Evolutionary conservation across 2,797 vertebrate genomes (phyloP).

Genomic region (Leptatherina wallacei): DNA sequence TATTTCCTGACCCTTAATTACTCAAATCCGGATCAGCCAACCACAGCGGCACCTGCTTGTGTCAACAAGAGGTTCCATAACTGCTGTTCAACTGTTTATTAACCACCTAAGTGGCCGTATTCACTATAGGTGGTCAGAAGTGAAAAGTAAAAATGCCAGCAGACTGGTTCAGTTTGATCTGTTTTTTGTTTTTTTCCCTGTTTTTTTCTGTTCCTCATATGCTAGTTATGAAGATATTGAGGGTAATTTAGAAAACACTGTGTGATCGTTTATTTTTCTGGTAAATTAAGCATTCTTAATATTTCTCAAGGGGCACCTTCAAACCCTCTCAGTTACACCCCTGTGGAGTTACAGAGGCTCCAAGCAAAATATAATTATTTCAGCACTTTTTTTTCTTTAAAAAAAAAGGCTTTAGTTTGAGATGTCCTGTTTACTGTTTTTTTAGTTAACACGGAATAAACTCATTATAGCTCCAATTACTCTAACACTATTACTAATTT

Average conservation of each 20-base stretch:
- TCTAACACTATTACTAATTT: neutral
- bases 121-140: neutral
- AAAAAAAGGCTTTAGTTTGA: constrained; percentile 25
- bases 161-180: neutral
- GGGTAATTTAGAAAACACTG: constrained; percentile 24
- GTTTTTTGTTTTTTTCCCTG: neutral
- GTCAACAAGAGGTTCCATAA: constrained; percentile 33
- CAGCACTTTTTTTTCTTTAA: constrained; percentile 27
- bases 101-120: constrained; percentile 10
- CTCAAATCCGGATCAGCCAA: constrained; percentile 31
- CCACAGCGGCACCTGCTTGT: constrained; percentile 40
- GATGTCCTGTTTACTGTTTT: constrained; percentile 5
- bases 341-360: constrained; percentile 18
- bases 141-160: constrained; percentile 1
- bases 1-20: constrained; percentile 16
- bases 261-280: constrained; percentile 46
- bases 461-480: neutral
- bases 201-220: neutral
- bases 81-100: constrained; percentile 17
- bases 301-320: constrained; percentile 41
- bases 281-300: constrained; percentile 58
- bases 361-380: constrained; percentile 60
- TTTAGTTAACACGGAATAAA: constrained; percentile 9
- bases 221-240: constrained; percentile 1
- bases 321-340: constrained; percentile 34